These are phyloP conservation scores for Neocrepidodera transversa DNA, from an alignment of 2,888 invertebrate genomes.

Conservation along the genomic window DNA sequence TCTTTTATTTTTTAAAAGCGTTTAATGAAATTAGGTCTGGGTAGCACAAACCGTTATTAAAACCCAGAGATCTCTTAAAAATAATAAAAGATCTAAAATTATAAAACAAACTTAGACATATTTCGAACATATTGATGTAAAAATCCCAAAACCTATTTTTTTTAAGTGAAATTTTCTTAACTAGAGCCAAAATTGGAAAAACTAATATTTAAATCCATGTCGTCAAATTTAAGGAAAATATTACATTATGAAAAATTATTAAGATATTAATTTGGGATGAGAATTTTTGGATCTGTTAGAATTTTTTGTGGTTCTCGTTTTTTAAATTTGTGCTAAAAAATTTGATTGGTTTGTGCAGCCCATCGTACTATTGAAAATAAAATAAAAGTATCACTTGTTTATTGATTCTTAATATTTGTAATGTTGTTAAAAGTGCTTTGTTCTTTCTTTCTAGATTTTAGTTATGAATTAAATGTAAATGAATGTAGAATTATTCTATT, in stretches of 20 bases:
- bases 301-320: background rate
- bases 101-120: too few species aligned
- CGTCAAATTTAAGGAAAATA: too few species aligned
- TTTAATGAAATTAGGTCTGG: constrained; percentile 1
- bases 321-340: background rate
- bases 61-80: background rate
- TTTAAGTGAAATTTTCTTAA: too few species aligned
- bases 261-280: too few species aligned
- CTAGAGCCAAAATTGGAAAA: too few species aligned
- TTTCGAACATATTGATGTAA: too few species aligned
- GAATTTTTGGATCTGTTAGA: too few species aligned
- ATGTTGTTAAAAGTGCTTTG: constrained; percentile 38
- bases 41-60: constrained; percentile 5
- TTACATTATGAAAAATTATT: too few species aligned
- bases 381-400: constrained; percentile 26
- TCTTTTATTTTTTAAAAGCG: constrained; percentile 8
- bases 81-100: constrained; percentile 4
- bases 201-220: too few species aligned
- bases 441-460: constrained; percentile 19
- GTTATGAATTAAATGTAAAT: constrained; percentile 12
- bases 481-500: constrained; percentile 28
- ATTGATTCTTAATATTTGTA: constrained; percentile 35
- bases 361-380: constrained; percentile 10
- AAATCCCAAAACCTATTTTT: too few species aligned
- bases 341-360: constrained; percentile 11